Base-by-base conservation (phyloP, 1,140 invertebrate genomes). In the Thrips palmi region DNA sequence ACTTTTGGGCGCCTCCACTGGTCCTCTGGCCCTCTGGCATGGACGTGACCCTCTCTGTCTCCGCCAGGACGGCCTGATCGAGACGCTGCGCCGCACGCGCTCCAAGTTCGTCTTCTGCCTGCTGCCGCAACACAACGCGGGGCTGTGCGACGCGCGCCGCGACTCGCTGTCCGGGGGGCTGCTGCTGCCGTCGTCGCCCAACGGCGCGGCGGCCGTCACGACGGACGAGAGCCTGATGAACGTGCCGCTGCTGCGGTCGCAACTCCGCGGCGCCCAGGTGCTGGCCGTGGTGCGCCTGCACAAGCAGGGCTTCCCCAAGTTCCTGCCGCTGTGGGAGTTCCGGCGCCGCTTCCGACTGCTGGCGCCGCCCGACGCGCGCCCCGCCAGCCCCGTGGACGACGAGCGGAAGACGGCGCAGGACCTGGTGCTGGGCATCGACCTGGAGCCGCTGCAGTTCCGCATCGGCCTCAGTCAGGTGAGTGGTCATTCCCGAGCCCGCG, bases 281-380 rank as follows among this genome's bases (percentile, higher is more conserved):
- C 63, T 94, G 29, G 82, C 92, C 48, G 77, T 84, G 12, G 74
- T 91, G 8, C 68, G 89, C 15, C 64, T 94, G 30, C 77, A 88
- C 61, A 89, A 92, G 51, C 81, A 89, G 60, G 88, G 89, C 23
- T 94, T 85, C 59, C 89, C 89, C 3, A 84, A 88, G 52, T 74
- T 81, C 49, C 71, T 94, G 66, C 77, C 74, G 29, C 72, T 91
- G 32, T 65, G 71, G 20, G 89, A 94, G 60, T 94, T 97, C 52
- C 65, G 80, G 39, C 69, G 87, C 44, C 71, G 79, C 44, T 91
- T 89, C 57, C 66, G 74, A 21, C 62, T 87, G 2, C 54, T 89
- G 14, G 70, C 75, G 1, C 63, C 65, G 29, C 53, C 56, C 10
- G 64, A 67, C 28, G 49, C 51, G 22, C 55, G 55, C 47, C 53